Evolutionary conservation across 2,888 invertebrate species (phyloP), one percentile per base, ranked within the genome.

Genomic region (Gymnoscelis rufifasciata): DNA sequence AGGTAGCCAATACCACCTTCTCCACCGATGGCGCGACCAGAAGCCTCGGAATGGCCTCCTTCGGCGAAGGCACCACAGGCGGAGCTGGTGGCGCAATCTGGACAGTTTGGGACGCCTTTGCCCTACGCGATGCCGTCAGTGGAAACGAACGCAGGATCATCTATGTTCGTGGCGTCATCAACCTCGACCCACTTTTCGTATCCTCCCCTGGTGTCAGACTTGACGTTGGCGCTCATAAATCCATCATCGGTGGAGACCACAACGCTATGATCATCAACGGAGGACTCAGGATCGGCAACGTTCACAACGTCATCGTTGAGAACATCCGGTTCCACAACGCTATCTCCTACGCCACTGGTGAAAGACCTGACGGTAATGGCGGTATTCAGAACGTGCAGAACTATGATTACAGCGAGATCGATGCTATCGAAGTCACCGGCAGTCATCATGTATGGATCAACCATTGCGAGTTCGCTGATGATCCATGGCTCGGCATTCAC

Each of bases 391-490:
- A 4, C 11, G 10, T 28, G 10, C 47, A 43, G 19, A 8, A 7
- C 0, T 1, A 47, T 0, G 47, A 44, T 1, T 54, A 40, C 43
- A 50, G 54, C 10, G 52, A 54, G 3, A 10, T 56, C 1, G 56
- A 56, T 24, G 23, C 46, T 1, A 36, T 56, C 12, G 52, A 54
- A 13, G n/a, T 13, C n/a, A 30, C 47, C 1, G 14, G 11, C 10
- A 28, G 28, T 10, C 28, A 27, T 7, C 23, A 40, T 38, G 40
- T 56, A 2, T 56, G 51, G 56, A 38, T 56, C 28, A 51, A 56
- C 33, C 56, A 53, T 40, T 37, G 37, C 35, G 54, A 54, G 38
- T 56, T 56, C 29, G 27, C 46, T 14, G 56, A 54, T 27, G 56
- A 54, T 35, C 56, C 56, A 1, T 52, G 50, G 52, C 30, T 29